Conservation (phyloP, 2,888 invertebrate species). For the Nemoura dubitans region DNA sequence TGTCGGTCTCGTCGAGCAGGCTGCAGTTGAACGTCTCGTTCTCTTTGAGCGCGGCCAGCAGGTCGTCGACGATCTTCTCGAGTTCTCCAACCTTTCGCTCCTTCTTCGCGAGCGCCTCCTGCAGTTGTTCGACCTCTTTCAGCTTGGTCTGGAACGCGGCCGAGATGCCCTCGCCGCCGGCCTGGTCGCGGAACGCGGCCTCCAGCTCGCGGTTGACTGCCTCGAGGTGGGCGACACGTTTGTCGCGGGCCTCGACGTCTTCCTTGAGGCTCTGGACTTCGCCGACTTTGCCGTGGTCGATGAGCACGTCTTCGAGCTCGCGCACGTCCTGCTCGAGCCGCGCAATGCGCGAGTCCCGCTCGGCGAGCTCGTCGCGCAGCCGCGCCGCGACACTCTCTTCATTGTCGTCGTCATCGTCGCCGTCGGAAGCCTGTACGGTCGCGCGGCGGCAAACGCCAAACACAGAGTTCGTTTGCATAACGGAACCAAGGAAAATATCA, state of each 20-base stretch:
- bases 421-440: not conserved
- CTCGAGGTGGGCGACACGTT: conserved; percentile 31
- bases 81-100: conserved; percentile 53
- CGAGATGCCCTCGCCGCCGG: conserved; percentile 60
- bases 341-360: conserved; percentile 14
- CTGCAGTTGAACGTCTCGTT: conserved; percentile 35
- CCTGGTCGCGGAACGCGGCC: conserved; percentile 63
- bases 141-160: conserved; percentile 52
- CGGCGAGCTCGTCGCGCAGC: conserved; percentile 7
- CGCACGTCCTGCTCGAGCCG: conserved; percentile 45
- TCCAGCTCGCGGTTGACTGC: conserved; percentile 60
- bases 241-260: conserved; percentile 35
- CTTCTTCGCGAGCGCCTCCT: conserved; percentile 49
- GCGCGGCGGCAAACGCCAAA: not conserved
- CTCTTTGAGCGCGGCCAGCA: conserved; percentile 37
- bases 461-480: not conserved
- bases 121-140: conserved; percentile 48
- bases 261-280: conserved; percentile 39
- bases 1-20: conserved; percentile 16
- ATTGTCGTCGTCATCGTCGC: not conserved
- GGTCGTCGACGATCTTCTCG: conserved; percentile 46
- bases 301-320: conserved; percentile 44
- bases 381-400: not conserved
- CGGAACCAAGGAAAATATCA: not conserved
- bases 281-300: conserved; percentile 46